These are phyloP conservation scores for Bolinopsis microptera DNA, from an alignment of 37 sponge, comb jelly and placozoan species.

Conservation along the genomic window DNA sequence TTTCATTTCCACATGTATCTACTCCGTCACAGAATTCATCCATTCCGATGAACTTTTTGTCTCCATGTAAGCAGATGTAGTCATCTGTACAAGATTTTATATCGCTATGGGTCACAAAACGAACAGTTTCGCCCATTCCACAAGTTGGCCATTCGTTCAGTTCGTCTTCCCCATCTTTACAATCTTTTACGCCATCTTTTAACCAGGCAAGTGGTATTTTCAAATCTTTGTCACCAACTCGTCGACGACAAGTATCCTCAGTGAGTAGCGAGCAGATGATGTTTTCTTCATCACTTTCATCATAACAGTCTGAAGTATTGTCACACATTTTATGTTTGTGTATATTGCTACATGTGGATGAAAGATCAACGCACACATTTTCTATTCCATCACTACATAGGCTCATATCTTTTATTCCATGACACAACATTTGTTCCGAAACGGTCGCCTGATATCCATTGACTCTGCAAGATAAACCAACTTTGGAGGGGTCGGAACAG, in stretches of 20 bases:
- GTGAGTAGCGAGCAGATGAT: neutral
- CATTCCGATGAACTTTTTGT: neutral
- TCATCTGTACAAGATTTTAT: neutral
- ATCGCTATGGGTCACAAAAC: neutral
- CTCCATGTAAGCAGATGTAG: neutral
- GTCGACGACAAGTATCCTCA: neutral
- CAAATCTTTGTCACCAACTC: neutral
- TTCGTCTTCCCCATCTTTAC: neutral
- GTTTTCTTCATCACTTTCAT: neutral
- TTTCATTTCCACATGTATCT: slow-evolving; percentile 27
- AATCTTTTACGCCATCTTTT: neutral
- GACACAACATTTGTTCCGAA: slow-evolving; percentile 10
- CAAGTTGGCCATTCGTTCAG: neutral
- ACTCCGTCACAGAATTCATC: slow-evolving; percentile 32
- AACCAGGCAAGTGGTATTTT: neutral
- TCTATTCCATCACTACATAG: slow-evolving; percentile 7
- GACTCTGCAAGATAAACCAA: neutral
- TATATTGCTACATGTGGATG: neutral
- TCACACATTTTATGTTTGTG: slow-evolving; percentile 52
- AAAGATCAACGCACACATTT: neutral
- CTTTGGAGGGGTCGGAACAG: neutral
- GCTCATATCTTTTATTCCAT: neutral
- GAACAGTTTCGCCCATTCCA: neutral
- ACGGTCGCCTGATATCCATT: neutral
- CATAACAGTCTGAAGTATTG: neutral